A percentile compares a stretch with the other conserved stretches of the same genome.
phyloP scores from a whole-genome alignment of 2,797 vertebrate species.

The Danio albolineatus region DNA sequence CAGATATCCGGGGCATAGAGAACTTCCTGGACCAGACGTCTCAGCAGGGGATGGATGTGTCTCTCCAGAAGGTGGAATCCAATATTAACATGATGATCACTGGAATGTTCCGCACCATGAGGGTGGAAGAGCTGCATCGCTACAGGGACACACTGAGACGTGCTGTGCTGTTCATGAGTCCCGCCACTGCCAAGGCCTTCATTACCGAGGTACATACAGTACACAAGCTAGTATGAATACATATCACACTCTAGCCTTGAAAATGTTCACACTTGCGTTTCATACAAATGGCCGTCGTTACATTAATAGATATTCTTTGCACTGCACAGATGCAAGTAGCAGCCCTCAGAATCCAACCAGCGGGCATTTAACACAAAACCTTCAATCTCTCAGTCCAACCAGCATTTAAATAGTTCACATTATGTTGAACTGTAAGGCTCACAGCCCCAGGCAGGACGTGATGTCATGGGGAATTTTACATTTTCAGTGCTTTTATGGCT shows the following conservation, averaged over 20 bases:
- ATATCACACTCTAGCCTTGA: neutral
- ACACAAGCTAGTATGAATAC: conserved; percentile 6
- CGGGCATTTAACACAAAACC: conserved; percentile 1
- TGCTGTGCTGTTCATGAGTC: conserved; percentile 96
- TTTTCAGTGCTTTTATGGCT: conserved; percentile 1
- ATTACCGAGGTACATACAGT: conserved; percentile 87
- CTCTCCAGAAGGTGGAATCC: conserved; percentile 97
- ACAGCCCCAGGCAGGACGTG: conserved; percentile 23
- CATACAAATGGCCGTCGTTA: conserved; percentile 7
- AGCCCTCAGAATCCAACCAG: conserved; percentile 13
- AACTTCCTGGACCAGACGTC: conserved; percentile 96
- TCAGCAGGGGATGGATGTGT: conserved; percentile 98
- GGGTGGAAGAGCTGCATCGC: conserved; percentile 95
- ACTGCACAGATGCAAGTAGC: conserved; percentile 9
- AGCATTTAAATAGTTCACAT: conserved; percentile 32
- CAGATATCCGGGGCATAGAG: conserved; percentile 98
- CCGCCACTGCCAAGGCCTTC: conserved; percentile 93
- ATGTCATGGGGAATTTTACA: neutral
- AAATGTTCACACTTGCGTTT: conserved; percentile 7
- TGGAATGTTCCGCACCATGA: conserved; percentile 92
- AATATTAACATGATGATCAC: conserved; percentile 99
- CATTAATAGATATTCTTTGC: conserved; percentile 24
- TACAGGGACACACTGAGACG: conserved; percentile 94
- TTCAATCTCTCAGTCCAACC: conserved; percentile 14
- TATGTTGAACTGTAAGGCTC: conserved; percentile 27